Percentiles rank a stretch among this genome's conserved stretches.
These are phyloP conservation scores for Naja naja DNA, from an alignment of 2,113 vertebrate species.

Conservation along the genomic window DNA sequence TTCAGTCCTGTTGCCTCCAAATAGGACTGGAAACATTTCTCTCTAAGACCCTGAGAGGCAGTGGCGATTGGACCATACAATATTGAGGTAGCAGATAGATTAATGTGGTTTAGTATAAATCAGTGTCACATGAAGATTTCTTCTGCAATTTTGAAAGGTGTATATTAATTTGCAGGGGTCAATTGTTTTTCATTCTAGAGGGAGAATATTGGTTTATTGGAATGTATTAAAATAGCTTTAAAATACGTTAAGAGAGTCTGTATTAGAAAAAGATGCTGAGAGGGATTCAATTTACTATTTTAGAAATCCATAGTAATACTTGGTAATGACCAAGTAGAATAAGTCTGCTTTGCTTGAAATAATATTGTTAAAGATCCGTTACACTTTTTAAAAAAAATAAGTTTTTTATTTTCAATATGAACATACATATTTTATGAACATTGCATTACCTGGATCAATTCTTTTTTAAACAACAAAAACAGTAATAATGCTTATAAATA, in stretches of 20 bases:
- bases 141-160: not conserved
- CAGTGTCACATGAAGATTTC: not conserved
- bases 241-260: no score
- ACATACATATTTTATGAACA: no score
- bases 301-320: not conserved
- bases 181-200: not conserved
- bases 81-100: not conserved
- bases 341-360: not conserved
- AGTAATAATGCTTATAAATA: no score
- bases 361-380: not conserved
- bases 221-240: not conserved
- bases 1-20: not conserved
- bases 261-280: not conserved
- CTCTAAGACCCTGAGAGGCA: no score
- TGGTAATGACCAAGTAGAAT: not conserved
- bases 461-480: no score
- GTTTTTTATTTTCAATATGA: no score
- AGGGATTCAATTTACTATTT: not conserved
- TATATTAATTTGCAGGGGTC: not conserved
- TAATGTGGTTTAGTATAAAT: not conserved
- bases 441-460: no score
- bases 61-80: not conserved
- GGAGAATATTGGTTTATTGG: not conserved
- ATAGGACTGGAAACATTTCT: not conserved
- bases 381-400: no score